Conservation (phyloP, 2,797 vertebrate genomes). For the Hypotaenidia philippensis region DNA sequence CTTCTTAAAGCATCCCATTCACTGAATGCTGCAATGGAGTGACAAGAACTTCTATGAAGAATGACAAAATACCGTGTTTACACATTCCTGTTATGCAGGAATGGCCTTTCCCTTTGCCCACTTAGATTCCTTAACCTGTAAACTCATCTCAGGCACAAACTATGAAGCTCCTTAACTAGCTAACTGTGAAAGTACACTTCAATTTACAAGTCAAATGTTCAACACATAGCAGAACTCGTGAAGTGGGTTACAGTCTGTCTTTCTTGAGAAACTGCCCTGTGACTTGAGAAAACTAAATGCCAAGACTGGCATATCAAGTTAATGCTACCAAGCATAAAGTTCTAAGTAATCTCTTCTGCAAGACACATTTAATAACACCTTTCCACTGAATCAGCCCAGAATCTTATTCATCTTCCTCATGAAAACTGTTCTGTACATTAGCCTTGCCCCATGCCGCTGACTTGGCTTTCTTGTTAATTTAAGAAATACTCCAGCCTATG, state of each 20-base stretch:
- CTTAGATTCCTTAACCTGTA: neutral
- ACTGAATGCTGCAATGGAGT: neutral
- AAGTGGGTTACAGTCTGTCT: neutral
- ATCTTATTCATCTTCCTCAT: neutral
- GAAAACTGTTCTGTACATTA: neutral
- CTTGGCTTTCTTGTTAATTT: neutral
- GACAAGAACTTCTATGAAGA: neutral
- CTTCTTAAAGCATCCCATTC: neutral
- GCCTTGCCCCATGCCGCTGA: neutral
- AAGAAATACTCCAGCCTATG: neutral
- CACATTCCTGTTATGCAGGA: neutral
- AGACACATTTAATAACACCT: conserved; percentile 1
- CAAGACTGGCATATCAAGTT: conserved; percentile 36
- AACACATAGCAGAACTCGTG: neutral
- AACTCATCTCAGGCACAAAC: neutral
- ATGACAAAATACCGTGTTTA: neutral
- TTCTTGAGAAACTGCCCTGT: neutral
- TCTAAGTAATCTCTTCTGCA: neutral
- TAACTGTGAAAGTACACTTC: neutral
- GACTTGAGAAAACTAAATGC: neutral
- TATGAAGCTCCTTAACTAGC: neutral
- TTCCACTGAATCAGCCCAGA: conserved; percentile 4
- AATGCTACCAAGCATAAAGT: conserved; percentile 35
- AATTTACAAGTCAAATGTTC: neutral
- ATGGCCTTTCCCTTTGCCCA: neutral